These are phyloP conservation scores for Pammene aurita DNA, from an alignment of 2,888 invertebrate genomes.

Conservation along the genomic window DNA sequence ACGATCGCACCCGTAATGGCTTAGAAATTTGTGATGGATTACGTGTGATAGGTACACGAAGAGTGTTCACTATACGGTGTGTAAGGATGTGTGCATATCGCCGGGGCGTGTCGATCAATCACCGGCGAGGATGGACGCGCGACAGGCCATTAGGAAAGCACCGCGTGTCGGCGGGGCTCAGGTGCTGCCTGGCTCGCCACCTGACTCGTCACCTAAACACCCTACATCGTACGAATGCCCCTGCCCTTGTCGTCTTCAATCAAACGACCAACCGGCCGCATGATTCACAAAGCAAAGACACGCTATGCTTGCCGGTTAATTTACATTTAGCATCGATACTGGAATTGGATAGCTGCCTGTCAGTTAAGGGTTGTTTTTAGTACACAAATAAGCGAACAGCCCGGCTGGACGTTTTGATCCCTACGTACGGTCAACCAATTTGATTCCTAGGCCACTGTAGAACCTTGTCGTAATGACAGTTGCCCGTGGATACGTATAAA, in stretches of 20 bases:
- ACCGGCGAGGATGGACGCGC: slow-evolving; percentile 73
- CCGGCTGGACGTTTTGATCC: neutral
- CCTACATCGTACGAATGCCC: slow-evolving; percentile 44
- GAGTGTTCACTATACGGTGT: slow-evolving; percentile 58
- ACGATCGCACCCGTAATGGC: slow-evolving; percentile 42
- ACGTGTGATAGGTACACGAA: slow-evolving; percentile 60
- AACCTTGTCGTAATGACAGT: too few species aligned
- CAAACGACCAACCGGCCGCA: slow-evolving; percentile 55
- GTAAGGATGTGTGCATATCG: slow-evolving; percentile 67
- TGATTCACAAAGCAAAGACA: slow-evolving; percentile 49
- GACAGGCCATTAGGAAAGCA: slow-evolving; percentile 75
- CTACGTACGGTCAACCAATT: too few species aligned
- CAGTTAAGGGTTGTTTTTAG: neutral
- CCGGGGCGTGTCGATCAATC: slow-evolving; percentile 78
- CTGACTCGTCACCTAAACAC: slow-evolving; percentile 46
- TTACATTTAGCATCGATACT: slow-evolving; percentile 31
- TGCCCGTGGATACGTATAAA: too few species aligned
- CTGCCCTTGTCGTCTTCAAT: slow-evolving; percentile 61
- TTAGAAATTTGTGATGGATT: slow-evolving; percentile 70
- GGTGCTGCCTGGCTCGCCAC: slow-evolving; percentile 59
- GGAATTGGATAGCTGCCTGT: neutral
- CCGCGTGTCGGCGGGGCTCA: slow-evolving; percentile 65
- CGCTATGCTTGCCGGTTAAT: slow-evolving; percentile 29
- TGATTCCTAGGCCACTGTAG: too few species aligned
- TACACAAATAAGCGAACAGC: neutral